These are phyloP conservation scores for Asobara japonica DNA, from an alignment of 1,140 invertebrate genomes.

Conservation along the genomic window DNA sequence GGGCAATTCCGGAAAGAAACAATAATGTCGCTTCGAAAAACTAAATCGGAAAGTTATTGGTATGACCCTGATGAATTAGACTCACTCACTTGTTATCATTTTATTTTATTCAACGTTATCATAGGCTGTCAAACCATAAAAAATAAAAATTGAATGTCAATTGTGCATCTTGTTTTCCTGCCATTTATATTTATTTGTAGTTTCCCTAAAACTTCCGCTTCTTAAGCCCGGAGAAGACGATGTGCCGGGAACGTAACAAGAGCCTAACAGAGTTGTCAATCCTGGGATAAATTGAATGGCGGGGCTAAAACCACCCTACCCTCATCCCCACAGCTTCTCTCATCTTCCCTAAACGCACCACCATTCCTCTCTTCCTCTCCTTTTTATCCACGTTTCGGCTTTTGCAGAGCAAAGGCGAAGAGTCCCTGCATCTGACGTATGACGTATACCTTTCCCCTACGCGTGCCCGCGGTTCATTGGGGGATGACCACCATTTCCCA, in stretches of 20 bases:
- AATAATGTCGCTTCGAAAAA: no score
- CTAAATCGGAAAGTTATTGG: no score
- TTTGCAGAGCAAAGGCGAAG: no score
- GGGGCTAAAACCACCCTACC: slow-evolving; percentile 55
- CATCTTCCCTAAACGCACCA: slow-evolving; percentile 40
- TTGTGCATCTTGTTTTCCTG: background rate
- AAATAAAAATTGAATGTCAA: background rate
- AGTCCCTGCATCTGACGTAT: no score
- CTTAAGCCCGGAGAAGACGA: slow-evolving; percentile 22
- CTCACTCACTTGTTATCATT: no score
- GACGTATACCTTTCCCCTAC: no score
- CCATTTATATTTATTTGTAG: background rate
- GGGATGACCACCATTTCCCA: no score
- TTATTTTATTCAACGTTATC: no score
- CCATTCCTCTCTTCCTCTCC: slow-evolving; percentile 35
- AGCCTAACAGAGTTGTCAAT: slow-evolving; percentile 60
- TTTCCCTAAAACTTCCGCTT: background rate
- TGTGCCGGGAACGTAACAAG: slow-evolving; percentile 50
- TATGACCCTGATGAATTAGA: no score
- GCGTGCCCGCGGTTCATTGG: no score
- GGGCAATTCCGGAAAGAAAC: no score
- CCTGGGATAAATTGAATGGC: slow-evolving; percentile 58
- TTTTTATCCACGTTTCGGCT: no score
- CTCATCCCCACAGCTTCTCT: slow-evolving; percentile 40
- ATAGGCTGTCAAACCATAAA: background rate